Evolutionary conservation across 2,888 invertebrate species (phyloP), one percentile per base, ranked within the genome.

Genomic region (Plebejus argus): DNA sequence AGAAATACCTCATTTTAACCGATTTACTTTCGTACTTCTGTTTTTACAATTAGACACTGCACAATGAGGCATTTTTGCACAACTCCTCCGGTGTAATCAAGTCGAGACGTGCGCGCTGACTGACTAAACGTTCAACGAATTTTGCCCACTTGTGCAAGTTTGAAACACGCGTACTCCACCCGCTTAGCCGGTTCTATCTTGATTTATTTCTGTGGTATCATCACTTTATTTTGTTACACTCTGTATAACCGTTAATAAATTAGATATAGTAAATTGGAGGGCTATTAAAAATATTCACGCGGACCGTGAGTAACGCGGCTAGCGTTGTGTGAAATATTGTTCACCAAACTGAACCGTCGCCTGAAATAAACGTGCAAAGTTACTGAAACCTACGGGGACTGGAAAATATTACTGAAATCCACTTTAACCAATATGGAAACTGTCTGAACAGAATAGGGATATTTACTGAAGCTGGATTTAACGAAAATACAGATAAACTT

Each of bases 371-470:
- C 49, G 20, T 45, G 58, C 49, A 45, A 35, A 39, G 45, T 91
- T 86, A 90, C 90, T 88, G 78, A 89, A 83, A 84, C 85, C 83
- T 86, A 80, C 89, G 88, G 45, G 88, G 84, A 74, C 83, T 84
- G 78, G 84, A 85, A 79, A 91, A 87, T 35, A 20, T 61, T 66
- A 28, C 66, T 66, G 28, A 66, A 28, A 28, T 12, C 12, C 28
- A 66, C 66, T 66, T 66, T 66, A 28, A 28, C 28, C 5, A 61
- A 23, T 20, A 61, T 72, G 53, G 78, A 89, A 83, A 84, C 85
- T 88, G 81, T 85, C 88, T 83, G 83, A 85, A 80, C 89, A 88
- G 33, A 8, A 49, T 49, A 15, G 10, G 15, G 15, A 12, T 49
- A 15, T 10, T 49, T 23, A 23, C 10, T 10, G 20, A 23, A 61